Conservation (phyloP, 2,113 vertebrate species). For the Scalopus aquaticus region DNA sequence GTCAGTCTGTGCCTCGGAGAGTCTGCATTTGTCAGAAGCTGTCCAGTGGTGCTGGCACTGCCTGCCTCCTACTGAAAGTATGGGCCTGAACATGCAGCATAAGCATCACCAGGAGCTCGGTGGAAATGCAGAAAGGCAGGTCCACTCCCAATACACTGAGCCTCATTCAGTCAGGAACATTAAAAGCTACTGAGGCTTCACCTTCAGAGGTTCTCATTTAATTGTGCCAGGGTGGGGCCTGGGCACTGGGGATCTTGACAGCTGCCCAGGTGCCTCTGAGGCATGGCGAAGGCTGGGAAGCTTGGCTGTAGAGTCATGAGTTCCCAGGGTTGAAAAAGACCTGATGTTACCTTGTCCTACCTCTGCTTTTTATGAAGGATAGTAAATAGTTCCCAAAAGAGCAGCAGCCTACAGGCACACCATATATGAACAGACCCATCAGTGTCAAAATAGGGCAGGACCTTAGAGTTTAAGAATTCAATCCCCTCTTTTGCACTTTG, state of each 20-base stretch:
- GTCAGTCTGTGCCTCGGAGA: background rate
- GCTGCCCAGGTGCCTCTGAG: background rate
- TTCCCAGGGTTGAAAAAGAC: background rate
- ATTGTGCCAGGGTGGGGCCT: background rate
- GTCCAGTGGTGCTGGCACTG: no score
- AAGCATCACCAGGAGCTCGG: background rate
- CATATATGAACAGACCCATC: background rate
- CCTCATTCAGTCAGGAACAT: background rate
- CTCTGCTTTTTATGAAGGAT: background rate
- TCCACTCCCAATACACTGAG: background rate
- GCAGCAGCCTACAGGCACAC: background rate
- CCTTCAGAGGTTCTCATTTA: background rate
- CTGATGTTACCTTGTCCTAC: background rate
- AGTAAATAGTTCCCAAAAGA: background rate
- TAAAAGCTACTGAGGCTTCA: background rate
- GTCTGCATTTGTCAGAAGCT: background rate
- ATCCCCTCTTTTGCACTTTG: background rate
- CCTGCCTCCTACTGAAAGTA: background rate
- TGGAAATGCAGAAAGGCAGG: background rate
- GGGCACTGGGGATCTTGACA: fast-evolving
- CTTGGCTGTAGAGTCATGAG: background rate
- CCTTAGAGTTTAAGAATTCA: background rate
- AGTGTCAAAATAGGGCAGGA: background rate
- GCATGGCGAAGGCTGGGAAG: background rate
- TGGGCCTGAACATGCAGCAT: background rate